Evolutionary conservation across 2,888 invertebrate genomes (phyloP), one percentile per base, ranked within the genome.

Genomic region (Volucella zonaria): DNA sequence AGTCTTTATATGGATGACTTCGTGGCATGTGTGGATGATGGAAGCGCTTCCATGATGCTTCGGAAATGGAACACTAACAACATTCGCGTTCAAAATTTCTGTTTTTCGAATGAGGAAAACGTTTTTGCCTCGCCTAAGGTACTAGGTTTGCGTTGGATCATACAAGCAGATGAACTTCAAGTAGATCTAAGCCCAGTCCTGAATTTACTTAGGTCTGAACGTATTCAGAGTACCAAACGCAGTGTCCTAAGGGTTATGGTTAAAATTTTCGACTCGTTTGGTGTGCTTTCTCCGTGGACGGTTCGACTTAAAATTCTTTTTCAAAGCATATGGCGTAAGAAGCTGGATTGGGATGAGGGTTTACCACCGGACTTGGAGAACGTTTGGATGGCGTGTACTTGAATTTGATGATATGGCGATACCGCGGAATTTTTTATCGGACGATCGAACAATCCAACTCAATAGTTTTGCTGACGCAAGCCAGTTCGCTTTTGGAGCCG

Each of bases 401-500:
- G 18, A 18, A 18, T 2, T 18, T 18, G 18, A 18, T 18, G 18
- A 18, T 18, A 18, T 18, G 18, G 2, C 2, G 18, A 18, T 18
- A 18, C 18, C 18, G 18, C 18, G 18, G 18, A 18, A 18, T 18
- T 1, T 18, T 18, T 18, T 18, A 18, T 18, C 18, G 18, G 18
- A 1, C 18, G 18, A 18, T 2, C 18, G 18, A 18, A 18, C 18
- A 18, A 18, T 18, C 18, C 2, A 18, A 2, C 18, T 18, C 2
- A 1, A 18, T 18, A 18, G 1, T 18, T 18, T 18, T 18, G 18
- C 18, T 38, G 67, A 67, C 61, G 67, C 67, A 4, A 76, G 76
- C n/a, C 66, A 75, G 40, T 75, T 49, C 23, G 66, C 75, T n/a
- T 75, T 58, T 58, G 66, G 74, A 40, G 64, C 62, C 2, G 74